Base-by-base conservation (phyloP, 2,113 vertebrate genomes). In the Mus musculus region DNA sequence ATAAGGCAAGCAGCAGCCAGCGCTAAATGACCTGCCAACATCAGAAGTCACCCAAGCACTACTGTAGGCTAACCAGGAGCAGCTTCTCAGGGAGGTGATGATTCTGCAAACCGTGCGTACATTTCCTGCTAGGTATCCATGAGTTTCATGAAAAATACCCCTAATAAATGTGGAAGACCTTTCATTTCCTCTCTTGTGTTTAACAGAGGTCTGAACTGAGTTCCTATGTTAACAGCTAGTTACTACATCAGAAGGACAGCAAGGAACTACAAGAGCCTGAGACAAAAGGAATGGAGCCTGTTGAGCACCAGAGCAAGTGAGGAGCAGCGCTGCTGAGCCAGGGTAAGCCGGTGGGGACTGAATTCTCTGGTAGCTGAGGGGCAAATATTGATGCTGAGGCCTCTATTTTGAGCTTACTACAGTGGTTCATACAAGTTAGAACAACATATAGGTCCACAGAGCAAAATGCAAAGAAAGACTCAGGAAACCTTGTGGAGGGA, bases 131-230 rank as follows among this genome's bases (percentile, higher is more conserved):
- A 77, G 78, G 30, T 85, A 73, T 82, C 16, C 36, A 2, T 92
- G 52, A 87, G 84, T 75, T 39, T 96, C 54, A 89, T 88, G 39
- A 93, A 96, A 94, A 96, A 94, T 76, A 52, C 1, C 16, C 52
- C 17, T 95, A 28, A 77, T 67, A 22, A 91, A 84, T 88, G 46
- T 91, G 17, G 46, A 91, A 94, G n/a, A 16, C 33, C 52, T 95
- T 96, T 59, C 22, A 36, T 75, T 96, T 46, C 13, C 17, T 26
- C 56, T 89, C 65, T 9, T 9, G 42, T 54, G 76, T 87, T 90
- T 12, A 93, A 33, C 22, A 81, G 3, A 80, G 3, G 2, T 87
- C 19, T 91, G 61, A 90, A 91, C 9, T 63, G 46, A 69, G 80
- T 63, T 84, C 49, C 86, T 96, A 88, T 63, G 85, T 28, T 28